Percentiles rank a stretch among this genome's conserved stretches.
phyloP scores from a whole-genome alignment of 2,797 vertebrate genomes.

The Hypotaenidia philippensis region DNA sequence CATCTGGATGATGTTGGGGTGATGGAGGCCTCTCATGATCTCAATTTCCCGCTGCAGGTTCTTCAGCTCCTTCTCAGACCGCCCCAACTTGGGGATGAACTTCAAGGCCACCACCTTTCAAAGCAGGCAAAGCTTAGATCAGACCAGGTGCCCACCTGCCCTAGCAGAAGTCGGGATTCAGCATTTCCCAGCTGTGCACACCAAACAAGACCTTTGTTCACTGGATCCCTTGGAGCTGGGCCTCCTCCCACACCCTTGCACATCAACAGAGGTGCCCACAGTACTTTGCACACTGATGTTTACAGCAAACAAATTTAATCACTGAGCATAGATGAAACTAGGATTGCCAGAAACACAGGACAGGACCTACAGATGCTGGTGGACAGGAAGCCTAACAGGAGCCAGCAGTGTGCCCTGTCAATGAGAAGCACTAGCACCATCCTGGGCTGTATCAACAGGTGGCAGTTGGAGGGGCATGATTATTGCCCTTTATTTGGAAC shows the following conservation, averaged over 20 bases:
- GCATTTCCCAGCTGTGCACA: not conserved
- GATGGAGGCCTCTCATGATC: constrained; percentile 91
- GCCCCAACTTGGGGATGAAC: constrained; percentile 94
- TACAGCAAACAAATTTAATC: not conserved
- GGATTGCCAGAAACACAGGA: not conserved
- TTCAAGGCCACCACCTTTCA: constrained; percentile 94
- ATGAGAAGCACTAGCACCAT: not conserved
- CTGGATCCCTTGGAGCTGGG: not conserved
- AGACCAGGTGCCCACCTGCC: not conserved
- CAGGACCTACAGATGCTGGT: not conserved
- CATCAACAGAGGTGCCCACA: not conserved
- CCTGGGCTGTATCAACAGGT: not conserved
- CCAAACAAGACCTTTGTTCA: accelerated
- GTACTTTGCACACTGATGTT: not conserved
- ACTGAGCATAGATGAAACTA: not conserved
- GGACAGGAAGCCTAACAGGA: not conserved
- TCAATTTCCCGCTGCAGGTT: constrained; percentile 93
- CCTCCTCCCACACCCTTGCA: not conserved
- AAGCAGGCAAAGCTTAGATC: not conserved
- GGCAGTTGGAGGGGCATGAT: not conserved
- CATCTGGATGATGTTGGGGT: constrained; percentile 95
- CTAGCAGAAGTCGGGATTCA: not conserved
- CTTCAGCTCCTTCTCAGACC: constrained; percentile 92
- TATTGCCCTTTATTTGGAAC: not conserved
- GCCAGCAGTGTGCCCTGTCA: not conserved